Percentiles rank a stretch among this genome's conserved stretches.
Conservation (phyloP, 2,888 invertebrate species). For the Microctonus aethiopoides region DNA sequence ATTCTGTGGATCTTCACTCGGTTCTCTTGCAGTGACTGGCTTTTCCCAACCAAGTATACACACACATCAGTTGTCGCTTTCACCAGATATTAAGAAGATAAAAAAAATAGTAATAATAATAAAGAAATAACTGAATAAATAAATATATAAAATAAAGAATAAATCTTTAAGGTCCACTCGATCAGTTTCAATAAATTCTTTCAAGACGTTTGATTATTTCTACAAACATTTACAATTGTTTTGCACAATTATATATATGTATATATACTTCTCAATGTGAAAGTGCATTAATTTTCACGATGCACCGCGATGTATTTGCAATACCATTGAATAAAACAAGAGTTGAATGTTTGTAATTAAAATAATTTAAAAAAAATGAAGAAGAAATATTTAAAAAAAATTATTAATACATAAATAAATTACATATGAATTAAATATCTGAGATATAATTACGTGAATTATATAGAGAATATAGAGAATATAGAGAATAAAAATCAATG, state of each 20-base stretch:
- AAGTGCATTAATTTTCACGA: conserved; percentile 49
- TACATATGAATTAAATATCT: no score
- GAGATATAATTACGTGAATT: no score
- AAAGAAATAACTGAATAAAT: neutral
- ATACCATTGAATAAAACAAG: neutral
- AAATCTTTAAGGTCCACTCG: neutral
- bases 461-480: no score
- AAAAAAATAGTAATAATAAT: neutral
- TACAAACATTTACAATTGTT: conserved; percentile 41
- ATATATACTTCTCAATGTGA: conserved; percentile 39
- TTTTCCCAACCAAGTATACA: conserved; percentile 5
- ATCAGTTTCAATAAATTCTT: no score
- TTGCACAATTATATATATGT: conserved; percentile 39
- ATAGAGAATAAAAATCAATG: no score
- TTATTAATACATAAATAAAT: no score
- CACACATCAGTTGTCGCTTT: conserved; percentile 18
- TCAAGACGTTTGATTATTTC: conserved; percentile 31
- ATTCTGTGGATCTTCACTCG: conserved; percentile 28
- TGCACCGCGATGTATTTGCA: neutral
- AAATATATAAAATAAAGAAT: neutral
- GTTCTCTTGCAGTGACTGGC: conserved; percentile 13
- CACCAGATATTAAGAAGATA: neutral
- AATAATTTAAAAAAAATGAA: conserved; percentile 16
- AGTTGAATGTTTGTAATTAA: neutral
- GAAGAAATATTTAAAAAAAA: no score